Base-by-base conservation (phyloP, 2,888 invertebrate species). In the Eilema caniola region DNA sequence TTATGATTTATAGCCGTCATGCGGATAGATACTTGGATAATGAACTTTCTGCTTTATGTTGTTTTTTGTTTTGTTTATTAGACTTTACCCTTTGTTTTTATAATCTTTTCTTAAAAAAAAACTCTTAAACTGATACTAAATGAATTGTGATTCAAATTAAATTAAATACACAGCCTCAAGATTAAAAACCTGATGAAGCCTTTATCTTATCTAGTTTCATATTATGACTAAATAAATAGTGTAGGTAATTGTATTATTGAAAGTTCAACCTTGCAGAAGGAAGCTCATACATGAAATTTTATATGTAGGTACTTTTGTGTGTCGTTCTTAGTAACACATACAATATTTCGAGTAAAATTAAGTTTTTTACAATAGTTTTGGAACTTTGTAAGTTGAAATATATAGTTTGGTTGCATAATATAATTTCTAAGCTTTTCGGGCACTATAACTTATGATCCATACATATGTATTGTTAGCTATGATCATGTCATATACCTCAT, bases 1-100 rank as follows among this genome's bases (percentile, higher is more conserved):
- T 87, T 88, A 87, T 93, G 93, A 94, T 94, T 95, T 93, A 94
- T 89, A 83, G 85, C 81, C 83, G 84, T 84, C 85, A 84, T 81
- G 84, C 85, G 83, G 82, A 80, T 81, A 86, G 85, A 83, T 85
- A 85, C 84, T 85, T 79, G 84, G 85, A 83, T 88, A 88, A 88
- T 89, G 84, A 89, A 90, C 85, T 85, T 89, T 87, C 72, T 73
- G 69, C 81, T 87, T 83, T 80, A 78, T 81, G 77, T 77, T 79
- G 78, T 77, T 71, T 74, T 84, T 85, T 84, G 83, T 77, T 85
- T 87, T 85, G 86, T 86, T 89, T 85, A 88, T 88, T 85, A 84
- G 67, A 85, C 82, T 83, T 71, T 81, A 83, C 84, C 86, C 85
- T 73, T 82, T 82, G 82, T 75, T 79, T 83, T 81, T 83, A 24